Evolutionary conservation across 2,888 invertebrate species (phyloP), one percentile per base, ranked within the genome.

Genomic region (Caenorhabditis wallacei): DNA sequence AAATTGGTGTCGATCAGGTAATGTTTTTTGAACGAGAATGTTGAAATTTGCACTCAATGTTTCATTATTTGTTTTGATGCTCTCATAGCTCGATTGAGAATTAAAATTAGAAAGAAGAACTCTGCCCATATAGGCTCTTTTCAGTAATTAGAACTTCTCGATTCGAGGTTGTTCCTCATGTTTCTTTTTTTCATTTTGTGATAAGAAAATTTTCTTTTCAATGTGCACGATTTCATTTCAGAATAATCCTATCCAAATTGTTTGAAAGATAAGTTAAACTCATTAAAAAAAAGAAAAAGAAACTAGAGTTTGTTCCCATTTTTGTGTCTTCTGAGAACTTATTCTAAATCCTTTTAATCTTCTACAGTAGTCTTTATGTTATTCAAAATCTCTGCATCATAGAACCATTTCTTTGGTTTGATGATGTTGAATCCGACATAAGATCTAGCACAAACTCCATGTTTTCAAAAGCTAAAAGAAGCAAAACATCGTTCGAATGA

Each of bases 401-500:
- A n/a, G n/a, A n/a, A n/a, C n/a, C n/a, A n/a, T n/a, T n/a, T n/a
- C n/a, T n/a, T n/a, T n/a, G n/a, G n/a, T n/a, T n/a, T n/a, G 37
- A 22, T 59, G 59, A 40, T 61, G 61, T 11, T 8, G n/a, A n/a
- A 46, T 22, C 7, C n/a, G 20, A 24, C 24, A 61, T 16, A n/a
- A 40, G 59, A 40, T 59, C 61, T 46, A 26, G 61, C 61, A 61
- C 61, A 61, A 61, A 61, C 61, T 61, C 61, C 43, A 61, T 22
- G 43, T 61, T 48, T 48, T 48, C 18, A n/a, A 18, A 4, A 48
- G 10, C 10, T 5, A 18, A 48, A 56, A 18, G 11, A 56, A 8
- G n/a, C 26, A 56, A 56, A 18, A 18, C 5, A 35, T 26, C 3
- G 16, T 51, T 30, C 24, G 8, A 20, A 16, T 57, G n/a, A 57